Evolutionary conservation across 2,797 vertebrate genomes (phyloP), one percentile per base, ranked within the genome.

Genomic region (Sebastes taczanowskii): DNA sequence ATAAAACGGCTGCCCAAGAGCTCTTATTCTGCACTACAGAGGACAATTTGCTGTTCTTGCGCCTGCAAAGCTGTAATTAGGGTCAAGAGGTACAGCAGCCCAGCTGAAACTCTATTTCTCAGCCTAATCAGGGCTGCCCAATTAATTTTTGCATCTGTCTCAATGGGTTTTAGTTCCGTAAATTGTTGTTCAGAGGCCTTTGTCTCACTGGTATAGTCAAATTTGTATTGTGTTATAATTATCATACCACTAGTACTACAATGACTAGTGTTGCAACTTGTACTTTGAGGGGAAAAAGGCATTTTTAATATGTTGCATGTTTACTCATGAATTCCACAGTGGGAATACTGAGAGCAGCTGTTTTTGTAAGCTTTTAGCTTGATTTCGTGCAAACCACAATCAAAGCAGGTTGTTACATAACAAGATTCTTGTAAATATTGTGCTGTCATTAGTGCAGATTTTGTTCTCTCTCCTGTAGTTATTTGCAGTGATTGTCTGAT

Each of bases 21-120:
- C 80, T 81, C 71, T 83, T 34, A 60, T 42, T 74, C 46, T 52
- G 53, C 71, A 74, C 38, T 38, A 14, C 23, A 80, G 72, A 77
- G 30, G 56, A 66, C 32, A 23, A 79, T 82, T 70, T 30, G 25
- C 34, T 75, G 70, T 71, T 68, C 55, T 53, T 42, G 56, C 18
- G 35, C 49, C 14, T 13, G 20, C 20, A 79, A 66, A 73, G n/a
- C 64, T 55, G 68, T 78, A 78, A 83, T 84, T 86, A 84, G 5
- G 72, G 49, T 79, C 63, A 83, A 83, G 78, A 85, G 71, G 61
- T 71, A 60, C 8, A 71, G 25, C 58, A 25, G 53, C 68, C 42
- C 42, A 71, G 38, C 20, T 49, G 22, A 82, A 81, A 63, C 23
- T 61, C 29, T 20, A 20, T 62, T 75, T 56, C 20, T 23, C 29